A percentile compares a stretch with the other conserved stretches of the same genome.
phyloP scores from a whole-genome alignment of 2,888 invertebrate species.

The Venusia cambrica region DNA sequence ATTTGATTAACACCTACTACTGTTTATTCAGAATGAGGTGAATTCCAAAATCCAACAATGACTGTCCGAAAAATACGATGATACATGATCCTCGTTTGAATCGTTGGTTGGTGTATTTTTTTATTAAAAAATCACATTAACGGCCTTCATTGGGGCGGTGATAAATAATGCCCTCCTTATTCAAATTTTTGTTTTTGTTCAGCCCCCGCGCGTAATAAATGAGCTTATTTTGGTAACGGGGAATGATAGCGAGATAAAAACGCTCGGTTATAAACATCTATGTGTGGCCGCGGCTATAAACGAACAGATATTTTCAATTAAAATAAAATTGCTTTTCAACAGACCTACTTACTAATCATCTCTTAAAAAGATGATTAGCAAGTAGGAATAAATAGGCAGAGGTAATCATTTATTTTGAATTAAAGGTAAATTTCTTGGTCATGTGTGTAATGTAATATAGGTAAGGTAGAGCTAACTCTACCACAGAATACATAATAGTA shows the following conservation, averaged over 20 bases:
- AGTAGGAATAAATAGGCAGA: too few relatives aligned
- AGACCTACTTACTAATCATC: too few relatives aligned
- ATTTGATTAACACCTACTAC: slow-evolving; percentile 63
- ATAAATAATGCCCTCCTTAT: slow-evolving; percentile 81
- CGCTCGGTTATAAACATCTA: slow-evolving; percentile 58
- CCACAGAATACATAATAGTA: too few relatives aligned
- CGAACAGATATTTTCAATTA: neutral
- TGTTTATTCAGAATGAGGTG: slow-evolving; percentile 42
- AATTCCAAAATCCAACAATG: slow-evolving; percentile 68
- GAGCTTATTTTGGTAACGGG: slow-evolving; percentile 77
- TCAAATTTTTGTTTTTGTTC: slow-evolving; percentile 80
- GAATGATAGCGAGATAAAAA: slow-evolving; percentile 75
- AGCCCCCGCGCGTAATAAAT: slow-evolving; percentile 75
- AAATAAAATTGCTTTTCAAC: too few relatives aligned
- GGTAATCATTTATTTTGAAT: too few relatives aligned
- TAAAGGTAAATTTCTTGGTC: too few relatives aligned
- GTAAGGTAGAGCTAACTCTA: too few relatives aligned
- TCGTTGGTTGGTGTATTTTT: slow-evolving; percentile 68
- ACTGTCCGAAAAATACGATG: slow-evolving; percentile 78
- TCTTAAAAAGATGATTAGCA: too few relatives aligned
- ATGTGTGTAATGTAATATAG: too few relatives aligned
- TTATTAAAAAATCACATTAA: slow-evolving; percentile 81
- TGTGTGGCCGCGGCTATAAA: slow-evolving; percentile 32
- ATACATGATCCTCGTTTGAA: slow-evolving; percentile 78
- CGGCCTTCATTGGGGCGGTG: slow-evolving; percentile 80